phyloP scores from a whole-genome alignment of 2,888 invertebrate genomes.

The Pammene aurita region DNA sequence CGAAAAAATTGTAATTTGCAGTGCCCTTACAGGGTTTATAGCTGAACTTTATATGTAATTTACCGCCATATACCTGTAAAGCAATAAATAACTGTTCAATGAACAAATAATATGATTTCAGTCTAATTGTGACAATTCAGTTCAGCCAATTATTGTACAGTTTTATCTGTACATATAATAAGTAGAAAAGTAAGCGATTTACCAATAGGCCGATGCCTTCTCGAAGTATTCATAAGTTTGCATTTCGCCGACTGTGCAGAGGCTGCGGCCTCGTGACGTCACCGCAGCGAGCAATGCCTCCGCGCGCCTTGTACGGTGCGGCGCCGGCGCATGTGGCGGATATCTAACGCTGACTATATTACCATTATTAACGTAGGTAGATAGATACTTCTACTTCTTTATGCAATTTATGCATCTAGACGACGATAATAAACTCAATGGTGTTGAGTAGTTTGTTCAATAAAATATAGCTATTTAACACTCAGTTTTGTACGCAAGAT shows the following conservation, averaged over 20 bases:
- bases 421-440: neutral
- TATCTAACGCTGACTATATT: conserved; percentile 24
- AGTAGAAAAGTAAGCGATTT: too few species aligned
- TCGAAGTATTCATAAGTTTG: neutral
- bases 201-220: too few species aligned
- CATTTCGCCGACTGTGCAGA: conserved; percentile 24
- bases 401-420: conserved; percentile 13
- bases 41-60: too few species aligned
- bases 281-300: conserved; percentile 54
- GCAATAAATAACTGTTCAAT: too few species aligned
- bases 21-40: too few species aligned
- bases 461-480: neutral
- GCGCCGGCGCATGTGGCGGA: conserved; percentile 62
- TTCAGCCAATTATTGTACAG: too few species aligned
- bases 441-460: conserved; percentile 14
- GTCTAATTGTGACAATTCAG: too few species aligned
- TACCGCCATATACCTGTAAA: too few species aligned
- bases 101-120: too few species aligned
- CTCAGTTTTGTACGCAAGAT: neutral
- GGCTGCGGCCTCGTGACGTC: conserved; percentile 53
- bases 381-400: neutral
- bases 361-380: too few species aligned
- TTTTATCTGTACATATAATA: too few species aligned
- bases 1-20: too few species aligned
- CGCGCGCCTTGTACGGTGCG: conserved; percentile 54